A percentile compares a stretch with the other conserved stretches of the same genome.
Evolutionary conservation across 2,113 vertebrate species (phyloP).

Genomic region (Heptranchias perlo): DNA sequence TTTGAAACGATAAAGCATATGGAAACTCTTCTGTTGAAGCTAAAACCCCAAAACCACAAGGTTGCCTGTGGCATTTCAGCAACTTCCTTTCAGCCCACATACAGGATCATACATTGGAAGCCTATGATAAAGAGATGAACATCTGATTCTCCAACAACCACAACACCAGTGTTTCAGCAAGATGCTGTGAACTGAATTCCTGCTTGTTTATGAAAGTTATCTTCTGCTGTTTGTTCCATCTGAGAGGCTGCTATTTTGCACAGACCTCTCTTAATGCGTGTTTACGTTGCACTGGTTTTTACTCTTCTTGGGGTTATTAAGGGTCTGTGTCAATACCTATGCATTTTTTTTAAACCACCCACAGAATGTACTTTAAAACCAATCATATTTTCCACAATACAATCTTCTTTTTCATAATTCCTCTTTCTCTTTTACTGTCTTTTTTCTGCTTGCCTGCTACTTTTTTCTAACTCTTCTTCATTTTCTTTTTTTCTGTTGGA

Average conservation of each 20-base stretch:
- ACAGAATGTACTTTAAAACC: background rate
- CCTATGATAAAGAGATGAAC: background rate
- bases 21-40: background rate
- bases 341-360: background rate
- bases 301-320: background rate
- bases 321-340: background rate
- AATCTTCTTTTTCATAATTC: background rate
- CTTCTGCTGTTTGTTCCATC: background rate
- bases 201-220: background rate
- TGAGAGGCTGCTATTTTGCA: background rate
- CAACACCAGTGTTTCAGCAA: background rate
- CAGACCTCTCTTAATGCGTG: background rate
- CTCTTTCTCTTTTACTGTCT: background rate
- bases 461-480: background rate
- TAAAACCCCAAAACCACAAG: background rate
- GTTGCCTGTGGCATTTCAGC: background rate
- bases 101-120: background rate
- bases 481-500: background rate
- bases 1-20: background rate
- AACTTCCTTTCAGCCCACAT: constrained; percentile 26
- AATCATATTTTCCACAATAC: background rate
- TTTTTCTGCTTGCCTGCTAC: background rate
- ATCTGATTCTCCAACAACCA: background rate
- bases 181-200: background rate
- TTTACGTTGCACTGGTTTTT: background rate